A percentile compares a stretch with the other conserved stretches of the same genome.
phyloP scores from a whole-genome alignment of 2,797 vertebrate genomes.

The Hippocampus kuda region DNA sequence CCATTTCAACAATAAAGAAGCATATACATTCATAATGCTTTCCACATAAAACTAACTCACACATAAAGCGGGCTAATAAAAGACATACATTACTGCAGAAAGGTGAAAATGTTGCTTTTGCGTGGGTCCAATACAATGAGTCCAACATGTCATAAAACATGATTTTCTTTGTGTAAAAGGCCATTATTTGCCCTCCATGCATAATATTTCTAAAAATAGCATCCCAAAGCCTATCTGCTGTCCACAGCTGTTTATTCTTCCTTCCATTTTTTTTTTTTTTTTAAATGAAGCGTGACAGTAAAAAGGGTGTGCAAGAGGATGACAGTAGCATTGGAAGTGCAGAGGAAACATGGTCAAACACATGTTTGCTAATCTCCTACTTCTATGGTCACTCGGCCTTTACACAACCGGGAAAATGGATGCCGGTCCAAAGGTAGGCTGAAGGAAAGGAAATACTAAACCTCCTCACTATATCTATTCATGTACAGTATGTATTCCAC shows the following conservation, averaged over 20 bases:
- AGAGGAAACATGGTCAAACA: slow-evolving; percentile 47
- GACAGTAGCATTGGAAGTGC: slow-evolving; percentile 30
- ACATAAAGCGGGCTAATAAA: background rate
- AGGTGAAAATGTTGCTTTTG: background rate
- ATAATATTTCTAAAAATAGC: slow-evolving; percentile 52
- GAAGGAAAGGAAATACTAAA: background rate
- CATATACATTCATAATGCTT: background rate
- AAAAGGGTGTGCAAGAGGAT: slow-evolving; percentile 45
- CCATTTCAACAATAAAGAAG: background rate
- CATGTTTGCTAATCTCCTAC: slow-evolving; percentile 36
- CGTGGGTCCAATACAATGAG: background rate
- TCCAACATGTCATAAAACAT: background rate
- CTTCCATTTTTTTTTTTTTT: slow-evolving; percentile 14
- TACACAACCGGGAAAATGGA: slow-evolving; percentile 19
- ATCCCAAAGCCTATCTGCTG: slow-evolving; percentile 46
- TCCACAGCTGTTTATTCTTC: slow-evolving; percentile 51
- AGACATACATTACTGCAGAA: background rate
- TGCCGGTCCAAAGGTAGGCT: slow-evolving; percentile 48
- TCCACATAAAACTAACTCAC: background rate
- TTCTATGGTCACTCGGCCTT: slow-evolving; percentile 49
- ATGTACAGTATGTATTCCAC: background rate
- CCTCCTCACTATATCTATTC: background rate
- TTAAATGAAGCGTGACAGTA: slow-evolving; percentile 46
- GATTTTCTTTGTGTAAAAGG: background rate
- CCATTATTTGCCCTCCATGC: background rate